phyloP scores from a whole-genome alignment of 2,888 invertebrate genomes.

The Eupithecia subfuscata region DNA sequence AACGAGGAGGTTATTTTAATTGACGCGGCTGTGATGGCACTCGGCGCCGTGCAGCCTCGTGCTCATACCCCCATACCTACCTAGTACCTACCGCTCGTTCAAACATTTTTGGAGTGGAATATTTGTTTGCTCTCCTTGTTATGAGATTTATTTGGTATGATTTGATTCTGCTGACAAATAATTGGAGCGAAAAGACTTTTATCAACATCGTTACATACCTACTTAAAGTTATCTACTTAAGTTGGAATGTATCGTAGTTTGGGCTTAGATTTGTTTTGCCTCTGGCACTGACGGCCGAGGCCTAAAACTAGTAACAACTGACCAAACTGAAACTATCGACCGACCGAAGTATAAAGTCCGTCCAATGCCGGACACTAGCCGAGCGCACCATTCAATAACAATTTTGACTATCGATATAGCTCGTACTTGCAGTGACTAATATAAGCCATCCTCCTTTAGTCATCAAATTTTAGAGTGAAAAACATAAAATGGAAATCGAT shows the following conservation, averaged over 20 bases:
- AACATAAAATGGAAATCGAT: constrained; percentile 19
- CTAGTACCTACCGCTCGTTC: neutral
- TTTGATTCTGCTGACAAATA: neutral
- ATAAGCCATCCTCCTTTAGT: neutral
- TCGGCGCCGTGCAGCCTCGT: neutral
- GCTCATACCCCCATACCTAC: neutral
- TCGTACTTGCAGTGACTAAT: neutral
- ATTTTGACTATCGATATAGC: neutral
- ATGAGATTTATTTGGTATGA: neutral
- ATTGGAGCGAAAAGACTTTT: neutral
- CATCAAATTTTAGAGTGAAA: constrained; percentile 13
- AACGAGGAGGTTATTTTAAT: constrained; percentile 58
- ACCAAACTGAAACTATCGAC: neutral
- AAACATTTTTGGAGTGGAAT: constrained; percentile 26
- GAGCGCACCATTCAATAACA: neutral
- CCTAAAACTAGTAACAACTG: neutral
- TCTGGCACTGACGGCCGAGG: neutral
- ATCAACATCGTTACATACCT: neutral
- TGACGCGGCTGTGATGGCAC: constrained; percentile 47
- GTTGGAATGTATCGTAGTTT: neutral
- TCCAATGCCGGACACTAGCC: neutral
- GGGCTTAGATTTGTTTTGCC: neutral
- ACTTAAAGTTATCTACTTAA: too few species aligned
- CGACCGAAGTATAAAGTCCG: neutral
- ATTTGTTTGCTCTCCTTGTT: constrained; percentile 11